A percentile compares a stretch with the other conserved stretches of the same genome.
phyloP scores from a whole-genome alignment of 1,140 invertebrate species.

The Pararge aegeria region DNA sequence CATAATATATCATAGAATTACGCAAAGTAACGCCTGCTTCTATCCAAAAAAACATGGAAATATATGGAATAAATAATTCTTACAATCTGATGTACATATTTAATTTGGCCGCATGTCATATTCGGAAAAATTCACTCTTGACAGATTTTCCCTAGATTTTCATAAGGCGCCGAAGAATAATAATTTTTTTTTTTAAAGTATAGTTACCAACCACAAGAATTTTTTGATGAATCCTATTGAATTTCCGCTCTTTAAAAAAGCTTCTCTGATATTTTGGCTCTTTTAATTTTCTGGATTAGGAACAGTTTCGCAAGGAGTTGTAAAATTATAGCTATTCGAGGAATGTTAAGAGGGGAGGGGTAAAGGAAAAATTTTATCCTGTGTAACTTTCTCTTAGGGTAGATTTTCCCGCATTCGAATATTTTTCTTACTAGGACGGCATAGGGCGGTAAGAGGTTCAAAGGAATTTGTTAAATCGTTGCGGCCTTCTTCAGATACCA shows the following conservation, averaged over 20 bases:
- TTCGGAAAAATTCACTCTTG: too few relatives aligned
- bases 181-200: too few relatives aligned
- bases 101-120: too few relatives aligned
- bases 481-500: not conserved
- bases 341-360: slow-evolving; percentile 26
- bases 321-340: slow-evolving; percentile 56
- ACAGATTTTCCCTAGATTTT: too few relatives aligned
- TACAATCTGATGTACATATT: too few relatives aligned
- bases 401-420: slow-evolving; percentile 78
- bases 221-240: too few relatives aligned
- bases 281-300: slow-evolving; percentile 75
- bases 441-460: slow-evolving; percentile 36
- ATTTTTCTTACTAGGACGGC: slow-evolving; percentile 71
- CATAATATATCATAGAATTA: too few relatives aligned
- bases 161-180: too few relatives aligned
- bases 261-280: slow-evolving; percentile 55
- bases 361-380: slow-evolving; percentile 23
- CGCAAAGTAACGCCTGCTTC: too few relatives aligned
- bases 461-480: slow-evolving; percentile 36
- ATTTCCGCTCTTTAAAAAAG: slow-evolving; percentile 71
- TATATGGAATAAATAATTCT: too few relatives aligned
- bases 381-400: slow-evolving; percentile 56
- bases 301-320: slow-evolving; percentile 42
- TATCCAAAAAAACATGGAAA: too few relatives aligned
- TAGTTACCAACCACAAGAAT: too few relatives aligned